Evolutionary conservation across 2,888 invertebrate species (phyloP).

Genomic region (Drosophila dives): DNA sequence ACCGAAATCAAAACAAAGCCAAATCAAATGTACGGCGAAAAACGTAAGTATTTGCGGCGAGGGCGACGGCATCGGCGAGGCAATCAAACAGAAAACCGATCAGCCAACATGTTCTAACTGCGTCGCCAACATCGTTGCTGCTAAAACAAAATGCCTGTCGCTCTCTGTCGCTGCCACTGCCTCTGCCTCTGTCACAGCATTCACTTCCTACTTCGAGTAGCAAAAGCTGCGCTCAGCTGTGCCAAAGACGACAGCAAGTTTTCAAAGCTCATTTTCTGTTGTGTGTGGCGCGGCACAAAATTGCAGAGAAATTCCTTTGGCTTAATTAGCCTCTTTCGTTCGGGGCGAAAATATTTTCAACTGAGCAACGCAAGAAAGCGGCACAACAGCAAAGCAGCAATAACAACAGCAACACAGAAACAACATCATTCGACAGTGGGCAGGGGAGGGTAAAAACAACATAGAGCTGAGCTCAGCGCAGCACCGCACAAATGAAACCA

Average conservation of each 20-base stretch:
- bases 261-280: slow-evolving; percentile 74
- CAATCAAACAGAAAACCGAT: slow-evolving; percentile 64
- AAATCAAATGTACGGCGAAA: slow-evolving; percentile 64
- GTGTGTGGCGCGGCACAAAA: slow-evolving; percentile 65
- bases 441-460: slow-evolving; percentile 60
- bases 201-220: slow-evolving; percentile 54
- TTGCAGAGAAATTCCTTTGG: slow-evolving; percentile 82
- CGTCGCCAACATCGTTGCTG: slow-evolving; percentile 43
- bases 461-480: slow-evolving; percentile 71
- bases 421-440: slow-evolving; percentile 35
- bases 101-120: slow-evolving; percentile 76
- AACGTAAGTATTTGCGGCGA: slow-evolving; percentile 54
- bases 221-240: slow-evolving; percentile 65
- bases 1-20: slow-evolving; percentile 68
- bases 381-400: slow-evolving; percentile 63
- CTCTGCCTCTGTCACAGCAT: slow-evolving; percentile 28
- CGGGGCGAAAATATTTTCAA: slow-evolving; percentile 80
- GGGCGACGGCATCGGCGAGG: slow-evolving; percentile 26
- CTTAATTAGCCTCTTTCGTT: slow-evolving; percentile 82
- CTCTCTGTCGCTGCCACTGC: slow-evolving; percentile 16
- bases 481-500: slow-evolving; percentile 80
- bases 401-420: slow-evolving; percentile 34
- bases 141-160: slow-evolving; percentile 31
- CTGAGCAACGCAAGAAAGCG: slow-evolving; percentile 81
- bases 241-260: slow-evolving; percentile 63